Evolutionary conservation across 1,140 invertebrate species (phyloP).

Genomic region (Drosophila willistoni): DNA sequence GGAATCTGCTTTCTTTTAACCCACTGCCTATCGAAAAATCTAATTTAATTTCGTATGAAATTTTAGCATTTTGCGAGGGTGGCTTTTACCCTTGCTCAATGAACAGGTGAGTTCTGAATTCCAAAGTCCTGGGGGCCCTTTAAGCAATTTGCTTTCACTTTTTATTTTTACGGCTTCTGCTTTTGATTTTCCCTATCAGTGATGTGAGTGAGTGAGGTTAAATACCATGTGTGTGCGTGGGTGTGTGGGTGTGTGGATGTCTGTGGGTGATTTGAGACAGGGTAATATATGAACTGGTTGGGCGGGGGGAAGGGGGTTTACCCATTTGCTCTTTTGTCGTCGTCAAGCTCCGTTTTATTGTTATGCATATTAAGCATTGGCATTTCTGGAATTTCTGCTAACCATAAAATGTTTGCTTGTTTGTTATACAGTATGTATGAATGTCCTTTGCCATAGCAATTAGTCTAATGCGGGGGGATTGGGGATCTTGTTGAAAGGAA

Average conservation of each 20-base stretch:
- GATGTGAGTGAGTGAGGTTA: constrained; percentile 9
- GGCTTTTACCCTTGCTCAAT: constrained; percentile 12
- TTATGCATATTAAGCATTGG: constrained; percentile 14
- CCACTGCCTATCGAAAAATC: constrained; percentile 10
- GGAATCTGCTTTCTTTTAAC: not conserved
- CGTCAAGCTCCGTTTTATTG: constrained; percentile 7
- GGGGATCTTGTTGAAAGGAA: not conserved
- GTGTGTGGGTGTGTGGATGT: not conserved
- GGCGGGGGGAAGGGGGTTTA: too few relatives aligned
- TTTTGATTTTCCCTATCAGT: constrained; percentile 11
- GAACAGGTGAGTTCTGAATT: constrained; percentile 12
- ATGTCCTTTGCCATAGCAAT: constrained; percentile 11
- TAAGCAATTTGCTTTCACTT: constrained; percentile 10
- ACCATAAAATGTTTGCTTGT: constrained; percentile 10
- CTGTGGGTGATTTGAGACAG: not conserved
- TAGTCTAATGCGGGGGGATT: not conserved
- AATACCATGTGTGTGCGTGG: constrained; percentile 2
- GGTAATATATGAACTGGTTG: not conserved
- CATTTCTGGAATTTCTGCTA: constrained; percentile 8
- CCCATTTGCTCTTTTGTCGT: constrained; percentile 9
- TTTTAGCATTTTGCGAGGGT: constrained; percentile 11
- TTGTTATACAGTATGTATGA: not conserved
- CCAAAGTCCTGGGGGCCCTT: constrained; percentile 2
- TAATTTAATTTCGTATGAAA: constrained; percentile 13
- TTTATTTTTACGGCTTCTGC: constrained; percentile 5